Evolutionary conservation across 2,797 vertebrate species (phyloP).

Genomic region (Leptodactylus fallax): DNA sequence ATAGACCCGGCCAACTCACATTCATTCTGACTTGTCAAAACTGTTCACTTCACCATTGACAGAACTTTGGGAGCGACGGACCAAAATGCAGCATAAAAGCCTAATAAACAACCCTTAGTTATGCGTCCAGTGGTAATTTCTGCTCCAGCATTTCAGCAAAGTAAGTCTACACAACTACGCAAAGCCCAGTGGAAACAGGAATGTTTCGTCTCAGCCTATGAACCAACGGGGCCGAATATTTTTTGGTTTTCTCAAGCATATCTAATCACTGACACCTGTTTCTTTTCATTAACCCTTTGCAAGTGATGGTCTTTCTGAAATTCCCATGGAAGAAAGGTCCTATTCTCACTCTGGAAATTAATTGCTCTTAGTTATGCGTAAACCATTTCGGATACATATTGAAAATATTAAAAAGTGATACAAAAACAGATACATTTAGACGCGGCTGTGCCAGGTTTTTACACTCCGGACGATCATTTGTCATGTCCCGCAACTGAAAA

Average conservation of each 20-base stretch:
- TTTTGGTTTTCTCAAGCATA: slow-evolving; percentile 36
- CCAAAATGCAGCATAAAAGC: slow-evolving; percentile 3
- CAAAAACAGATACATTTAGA: slow-evolving; percentile 45
- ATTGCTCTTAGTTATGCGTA: slow-evolving; percentile 13
- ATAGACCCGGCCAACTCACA: slow-evolving; percentile 1
- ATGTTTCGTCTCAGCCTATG: slow-evolving; percentile 18
- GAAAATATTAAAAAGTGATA: slow-evolving; percentile 29
- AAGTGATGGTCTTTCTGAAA: slow-evolving; percentile 49
- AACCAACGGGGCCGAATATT: slow-evolving; percentile 19
- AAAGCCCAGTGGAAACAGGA: background rate
- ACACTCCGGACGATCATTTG: slow-evolving; percentile 14
- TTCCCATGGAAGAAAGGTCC: slow-evolving; percentile 31
- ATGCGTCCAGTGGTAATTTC: slow-evolving; percentile 41
- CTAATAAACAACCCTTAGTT: slow-evolving; percentile 4
- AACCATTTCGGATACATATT: slow-evolving; percentile 27
- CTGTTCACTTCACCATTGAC: slow-evolving; percentile 25
- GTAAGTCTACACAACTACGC: background rate
- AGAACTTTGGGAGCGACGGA: slow-evolving; percentile 14
- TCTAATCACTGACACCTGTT: slow-evolving; percentile 68
- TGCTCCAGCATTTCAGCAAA: background rate
- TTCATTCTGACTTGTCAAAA: slow-evolving; percentile 23
- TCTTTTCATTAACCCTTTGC: slow-evolving; percentile 66
- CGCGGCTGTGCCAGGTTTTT: background rate
- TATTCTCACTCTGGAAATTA: slow-evolving; percentile 58
- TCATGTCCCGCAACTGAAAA: slow-evolving; percentile 12